Evolutionary conservation across 2,888 invertebrate genomes (phyloP).

Genomic region (Erebia palarica): DNA sequence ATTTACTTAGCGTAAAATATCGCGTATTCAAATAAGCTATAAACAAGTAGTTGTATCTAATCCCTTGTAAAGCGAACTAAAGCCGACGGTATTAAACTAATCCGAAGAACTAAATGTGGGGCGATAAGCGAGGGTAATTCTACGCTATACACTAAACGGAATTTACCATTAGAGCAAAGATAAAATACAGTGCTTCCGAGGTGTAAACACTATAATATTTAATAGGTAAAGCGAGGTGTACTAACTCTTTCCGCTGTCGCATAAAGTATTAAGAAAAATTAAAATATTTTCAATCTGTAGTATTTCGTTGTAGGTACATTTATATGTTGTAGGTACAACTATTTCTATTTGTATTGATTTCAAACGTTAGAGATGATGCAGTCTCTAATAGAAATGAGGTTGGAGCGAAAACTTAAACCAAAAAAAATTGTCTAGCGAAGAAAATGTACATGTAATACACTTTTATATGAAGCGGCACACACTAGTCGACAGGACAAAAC

Average conservation of each 20-base stretch:
- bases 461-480: no score
- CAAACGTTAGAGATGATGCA: no score
- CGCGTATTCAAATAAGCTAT: constrained; percentile 14
- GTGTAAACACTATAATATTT: not conserved
- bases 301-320: no score
- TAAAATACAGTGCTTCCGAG: constrained; percentile 8
- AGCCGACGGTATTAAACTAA: constrained; percentile 26
- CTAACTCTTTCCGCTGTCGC: not conserved
- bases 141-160: constrained; percentile 12
- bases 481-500: no score
- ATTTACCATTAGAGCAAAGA: constrained; percentile 11
- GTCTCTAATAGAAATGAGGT: no score
- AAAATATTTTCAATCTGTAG: not conserved
- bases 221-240: no score
- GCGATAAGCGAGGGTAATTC: constrained; percentile 25
- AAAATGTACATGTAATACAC: no score
- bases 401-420: no score
- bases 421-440: no score
- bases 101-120: constrained; percentile 32
- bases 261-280: not conserved
- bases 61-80: constrained; percentile 25
- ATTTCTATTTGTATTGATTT: no score
- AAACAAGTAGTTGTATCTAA: constrained; percentile 23
- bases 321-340: no score
- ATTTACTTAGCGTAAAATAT: not conserved